A percentile compares a stretch with the other conserved stretches of the same genome.
These are phyloP conservation scores for Brachionus rotundiformis DNA, from an alignment of 1,140 invertebrate species.

Conservation along the genomic window DNA sequence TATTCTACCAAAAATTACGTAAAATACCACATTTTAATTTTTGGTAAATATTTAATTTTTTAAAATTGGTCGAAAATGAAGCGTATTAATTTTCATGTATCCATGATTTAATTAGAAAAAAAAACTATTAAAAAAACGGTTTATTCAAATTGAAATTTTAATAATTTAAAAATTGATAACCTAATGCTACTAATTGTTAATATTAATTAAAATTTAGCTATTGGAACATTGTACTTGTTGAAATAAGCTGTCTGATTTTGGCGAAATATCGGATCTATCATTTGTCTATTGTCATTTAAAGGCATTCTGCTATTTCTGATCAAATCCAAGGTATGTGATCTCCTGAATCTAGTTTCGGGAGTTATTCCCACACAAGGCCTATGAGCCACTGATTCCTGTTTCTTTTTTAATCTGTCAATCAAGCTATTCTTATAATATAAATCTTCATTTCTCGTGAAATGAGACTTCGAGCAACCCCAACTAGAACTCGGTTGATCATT, in stretches of 20 bases:
- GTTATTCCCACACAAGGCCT: conserved; percentile 12
- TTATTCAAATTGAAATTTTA: background rate
- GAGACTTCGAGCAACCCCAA: background rate
- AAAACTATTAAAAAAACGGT: too few relatives aligned
- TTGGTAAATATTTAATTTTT: too few relatives aligned
- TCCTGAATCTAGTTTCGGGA: conserved; percentile 1
- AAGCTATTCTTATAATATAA: conserved; percentile 39
- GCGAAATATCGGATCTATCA: background rate
- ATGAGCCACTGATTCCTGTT: background rate
- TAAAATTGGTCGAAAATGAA: too few relatives aligned
- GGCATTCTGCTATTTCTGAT: conserved; percentile 37
- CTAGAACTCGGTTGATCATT: background rate
- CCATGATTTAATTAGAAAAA: too few relatives aligned
- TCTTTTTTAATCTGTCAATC: conserved; percentile 12
- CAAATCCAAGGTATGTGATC: conserved; percentile 23
- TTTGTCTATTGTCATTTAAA: background rate
- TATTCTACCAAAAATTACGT: too few relatives aligned
- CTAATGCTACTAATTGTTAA: background rate
- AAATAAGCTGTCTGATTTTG: background rate
- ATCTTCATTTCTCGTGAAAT: background rate
- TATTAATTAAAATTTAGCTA: conserved; percentile 36
- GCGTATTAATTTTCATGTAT: too few relatives aligned
- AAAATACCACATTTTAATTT: too few relatives aligned
- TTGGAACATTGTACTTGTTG: conserved; percentile 4
- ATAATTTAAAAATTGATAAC: background rate